phyloP scores from a whole-genome alignment of 2,797 vertebrate species.

The Alectoris magna region DNA sequence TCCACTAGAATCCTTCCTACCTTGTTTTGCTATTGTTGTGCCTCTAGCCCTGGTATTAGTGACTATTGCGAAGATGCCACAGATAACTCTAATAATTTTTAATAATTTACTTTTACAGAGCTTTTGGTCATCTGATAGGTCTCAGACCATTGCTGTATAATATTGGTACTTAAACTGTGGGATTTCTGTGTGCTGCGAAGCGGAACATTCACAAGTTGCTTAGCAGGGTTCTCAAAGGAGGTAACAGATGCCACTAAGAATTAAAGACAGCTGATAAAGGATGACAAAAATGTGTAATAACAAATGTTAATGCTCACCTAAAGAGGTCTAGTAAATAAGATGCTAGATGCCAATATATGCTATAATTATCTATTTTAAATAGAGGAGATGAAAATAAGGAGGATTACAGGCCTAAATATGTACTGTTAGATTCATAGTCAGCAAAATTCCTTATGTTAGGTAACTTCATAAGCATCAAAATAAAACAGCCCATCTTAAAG shows the following conservation, averaged over 20 bases:
- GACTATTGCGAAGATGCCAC: constrained; percentile 89
- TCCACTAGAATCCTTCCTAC: constrained; percentile 89
- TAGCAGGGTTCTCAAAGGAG: background rate
- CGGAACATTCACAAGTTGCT: background rate
- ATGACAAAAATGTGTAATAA: background rate
- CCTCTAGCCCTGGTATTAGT: constrained; percentile 88
- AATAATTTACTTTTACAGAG: background rate
- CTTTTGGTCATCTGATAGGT: background rate
- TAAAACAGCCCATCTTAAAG: background rate
- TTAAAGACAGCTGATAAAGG: background rate
- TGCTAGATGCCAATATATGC: background rate
- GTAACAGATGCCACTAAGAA: background rate
- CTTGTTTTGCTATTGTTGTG: constrained; percentile 91
- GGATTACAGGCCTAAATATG: background rate
- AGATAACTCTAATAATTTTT: constrained; percentile 82
- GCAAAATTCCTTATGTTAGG: background rate
- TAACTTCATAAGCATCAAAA: background rate
- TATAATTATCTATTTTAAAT: background rate
- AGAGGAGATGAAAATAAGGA: background rate
- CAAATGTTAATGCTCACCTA: background rate
- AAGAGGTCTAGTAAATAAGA: background rate
- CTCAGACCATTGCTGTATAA: background rate
- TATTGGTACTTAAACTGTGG: background rate
- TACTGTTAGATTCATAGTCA: background rate
- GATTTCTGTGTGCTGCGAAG: background rate